Evolutionary conservation across 92 coral and sea anemone genomes (phyloP).

Genomic region (Porites cylindrica): DNA sequence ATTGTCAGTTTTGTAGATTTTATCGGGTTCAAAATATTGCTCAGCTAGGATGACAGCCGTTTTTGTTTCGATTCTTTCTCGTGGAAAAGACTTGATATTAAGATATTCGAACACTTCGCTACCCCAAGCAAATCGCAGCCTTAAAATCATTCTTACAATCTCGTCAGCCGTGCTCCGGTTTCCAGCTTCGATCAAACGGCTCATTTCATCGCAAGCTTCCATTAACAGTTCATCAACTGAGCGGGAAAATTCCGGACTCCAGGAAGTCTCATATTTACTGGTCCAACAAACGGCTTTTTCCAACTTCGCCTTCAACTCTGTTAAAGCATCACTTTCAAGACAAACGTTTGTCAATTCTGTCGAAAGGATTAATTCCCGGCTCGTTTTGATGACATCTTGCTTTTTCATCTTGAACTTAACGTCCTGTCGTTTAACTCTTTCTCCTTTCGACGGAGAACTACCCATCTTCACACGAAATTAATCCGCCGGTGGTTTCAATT

Average conservation of each 20-base stretch:
- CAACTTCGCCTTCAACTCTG: conserved; percentile 13
- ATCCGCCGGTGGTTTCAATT: neutral
- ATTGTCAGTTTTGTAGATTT: conserved; percentile 62
- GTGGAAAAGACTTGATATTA: conserved; percentile 65
- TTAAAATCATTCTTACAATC: conserved; percentile 53
- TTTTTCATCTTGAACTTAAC: neutral
- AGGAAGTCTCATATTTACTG: conserved; percentile 27
- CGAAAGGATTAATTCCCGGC: neutral
- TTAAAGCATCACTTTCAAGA: conserved; percentile 1
- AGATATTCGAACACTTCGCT: conserved; percentile 41
- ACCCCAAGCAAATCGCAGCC: conserved; percentile 60
- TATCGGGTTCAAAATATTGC: conserved; percentile 79
- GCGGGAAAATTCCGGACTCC: conserved; percentile 32
- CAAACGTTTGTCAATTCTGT: conserved; percentile 36
- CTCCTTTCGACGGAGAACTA: conserved; percentile 28
- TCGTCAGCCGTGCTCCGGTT: conserved; percentile 46
- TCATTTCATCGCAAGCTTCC: conserved; percentile 54
- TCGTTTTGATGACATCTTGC: neutral
- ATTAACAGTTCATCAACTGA: conserved; percentile 38
- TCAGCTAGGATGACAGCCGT: conserved; percentile 58
- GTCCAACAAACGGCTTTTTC: conserved; percentile 51
- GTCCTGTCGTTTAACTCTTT: neutral
- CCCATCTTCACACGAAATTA: neutral
- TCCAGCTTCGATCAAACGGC: conserved; percentile 41
- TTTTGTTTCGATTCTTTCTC: conserved; percentile 65